A percentile compares a stretch with the other conserved stretches of the same genome.
Evolutionary conservation across 2,113 vertebrate species (phyloP).

Genomic region (Pontoporia blainvillei): DNA sequence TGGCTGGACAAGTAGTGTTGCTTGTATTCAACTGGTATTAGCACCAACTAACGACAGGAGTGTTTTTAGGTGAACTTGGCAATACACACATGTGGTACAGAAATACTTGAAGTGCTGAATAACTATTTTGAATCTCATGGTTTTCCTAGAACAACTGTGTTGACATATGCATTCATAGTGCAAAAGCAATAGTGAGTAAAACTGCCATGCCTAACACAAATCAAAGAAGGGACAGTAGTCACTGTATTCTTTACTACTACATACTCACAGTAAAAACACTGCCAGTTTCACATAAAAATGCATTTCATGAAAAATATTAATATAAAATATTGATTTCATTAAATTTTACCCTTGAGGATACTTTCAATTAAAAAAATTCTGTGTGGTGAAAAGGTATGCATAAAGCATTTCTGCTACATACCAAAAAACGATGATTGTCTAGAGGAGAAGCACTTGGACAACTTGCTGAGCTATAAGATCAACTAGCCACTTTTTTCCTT

Average conservation of each 20-base stretch:
- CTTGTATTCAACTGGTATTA: neutral
- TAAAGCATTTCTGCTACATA: neutral
- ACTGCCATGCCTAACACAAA: too few species aligned
- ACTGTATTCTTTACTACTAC: neutral
- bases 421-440: neutral
- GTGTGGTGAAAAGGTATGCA: neutral
- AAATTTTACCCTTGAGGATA: neutral
- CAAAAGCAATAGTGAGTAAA: neutral
- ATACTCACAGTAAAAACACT: neutral
- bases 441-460: neutral
- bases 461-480: neutral
- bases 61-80: neutral
- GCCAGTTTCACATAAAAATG: neutral
- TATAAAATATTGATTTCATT: neutral
- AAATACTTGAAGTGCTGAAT: neutral
- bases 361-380: neutral
- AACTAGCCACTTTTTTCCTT: too few species aligned
- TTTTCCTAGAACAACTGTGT: neutral
- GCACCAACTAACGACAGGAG: neutral
- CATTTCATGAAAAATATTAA: neutral
- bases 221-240: neutral
- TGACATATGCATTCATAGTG: neutral
- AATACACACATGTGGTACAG: neutral
- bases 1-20: neutral
- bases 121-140: neutral